Base-by-base conservation (phyloP, 2,888 invertebrate genomes). In the Mimumesa dahlbomi region DNA sequence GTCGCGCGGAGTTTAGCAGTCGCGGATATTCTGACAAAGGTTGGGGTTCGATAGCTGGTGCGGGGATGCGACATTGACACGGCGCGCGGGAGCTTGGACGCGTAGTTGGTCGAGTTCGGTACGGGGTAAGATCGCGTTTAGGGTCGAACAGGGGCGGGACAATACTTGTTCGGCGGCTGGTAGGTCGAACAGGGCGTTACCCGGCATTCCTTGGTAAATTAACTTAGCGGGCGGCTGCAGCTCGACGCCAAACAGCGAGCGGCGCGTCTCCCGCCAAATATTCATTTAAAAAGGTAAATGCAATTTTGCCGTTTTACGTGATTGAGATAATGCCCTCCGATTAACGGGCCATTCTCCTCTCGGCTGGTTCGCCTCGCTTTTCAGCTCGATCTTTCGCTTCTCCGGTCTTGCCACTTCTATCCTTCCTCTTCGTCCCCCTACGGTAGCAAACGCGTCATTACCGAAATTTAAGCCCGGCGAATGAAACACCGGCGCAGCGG, bases 251-350 rank as follows among this genome's bases (percentile, higher is more conserved):
- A 92, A 90, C 85, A 93, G 93, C 59, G 22, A 49, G 22, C 42
- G 29, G 31, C 72, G 67, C 77, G 78, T 81, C 82, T 81, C 79
- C 87, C 87, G 85, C 88, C 88, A 89, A 89, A 89, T 89, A 89
- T 89, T 89, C 89, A 88, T 89, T 89, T 88, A 88, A 89, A 89
- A 89, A 89, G 89, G 88, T 88, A 88, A 88, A 89, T 89, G 89
- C 88, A 89, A 88, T 88, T 89, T 89, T 87, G 88, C 87, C 86
- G 87, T 88, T 89, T 89, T 89, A 89, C 89, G 88, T 88, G 89
- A 89, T 89, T 89, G 87, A 89, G 89, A 89, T 89, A 89, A 88
- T 89, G 88, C 86, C 84, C 83, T 79, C 87, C 87, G 89, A 89
- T 89, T 89, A 89, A 88, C 88, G 85, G 84, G 80, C 61, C 45